Conservation (phyloP, 2,113 vertebrate species). For the Leiothrix lutea region DNA sequence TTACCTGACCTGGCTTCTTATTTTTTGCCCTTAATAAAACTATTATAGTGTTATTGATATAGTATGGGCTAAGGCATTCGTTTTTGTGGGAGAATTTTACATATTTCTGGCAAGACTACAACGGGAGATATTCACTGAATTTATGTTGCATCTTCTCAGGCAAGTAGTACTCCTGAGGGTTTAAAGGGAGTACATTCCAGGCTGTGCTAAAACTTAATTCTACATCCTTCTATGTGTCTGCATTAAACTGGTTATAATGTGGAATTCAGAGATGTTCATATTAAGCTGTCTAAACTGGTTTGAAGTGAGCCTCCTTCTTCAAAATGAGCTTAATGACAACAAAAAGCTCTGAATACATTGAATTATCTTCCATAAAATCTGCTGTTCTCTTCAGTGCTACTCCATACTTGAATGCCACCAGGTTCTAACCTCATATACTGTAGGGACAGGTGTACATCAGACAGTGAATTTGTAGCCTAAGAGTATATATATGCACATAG, state of each 20-base stretch:
- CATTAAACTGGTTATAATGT: not conserved
- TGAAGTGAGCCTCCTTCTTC: not conserved
- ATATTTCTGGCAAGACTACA: not conserved
- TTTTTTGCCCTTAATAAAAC: not conserved
- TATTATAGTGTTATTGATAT: not conserved
- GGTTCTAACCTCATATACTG: not conserved
- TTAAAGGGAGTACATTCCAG: not conserved
- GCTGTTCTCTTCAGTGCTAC: not conserved
- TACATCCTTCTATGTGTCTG: not conserved
- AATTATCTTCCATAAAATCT: not conserved
- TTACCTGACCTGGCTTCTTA: not conserved
- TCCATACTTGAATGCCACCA: not conserved
- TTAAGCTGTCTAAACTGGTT: not conserved
- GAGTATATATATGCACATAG: rapidly evolving
- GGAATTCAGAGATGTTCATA: not conserved
- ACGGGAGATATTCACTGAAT: not conserved
- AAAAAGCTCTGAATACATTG: not conserved
- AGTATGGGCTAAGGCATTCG: not conserved
- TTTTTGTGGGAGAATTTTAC: not conserved
- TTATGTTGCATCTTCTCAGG: not conserved
- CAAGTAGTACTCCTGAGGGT: not conserved
- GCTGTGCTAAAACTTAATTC: not conserved
- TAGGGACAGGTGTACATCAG: not conserved
- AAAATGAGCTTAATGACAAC: not conserved
- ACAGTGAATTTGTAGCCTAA: not conserved